These are phyloP conservation scores for Urocynchramus pylzowi DNA, from an alignment of 2,113 vertebrate species.

Conservation along the genomic window DNA sequence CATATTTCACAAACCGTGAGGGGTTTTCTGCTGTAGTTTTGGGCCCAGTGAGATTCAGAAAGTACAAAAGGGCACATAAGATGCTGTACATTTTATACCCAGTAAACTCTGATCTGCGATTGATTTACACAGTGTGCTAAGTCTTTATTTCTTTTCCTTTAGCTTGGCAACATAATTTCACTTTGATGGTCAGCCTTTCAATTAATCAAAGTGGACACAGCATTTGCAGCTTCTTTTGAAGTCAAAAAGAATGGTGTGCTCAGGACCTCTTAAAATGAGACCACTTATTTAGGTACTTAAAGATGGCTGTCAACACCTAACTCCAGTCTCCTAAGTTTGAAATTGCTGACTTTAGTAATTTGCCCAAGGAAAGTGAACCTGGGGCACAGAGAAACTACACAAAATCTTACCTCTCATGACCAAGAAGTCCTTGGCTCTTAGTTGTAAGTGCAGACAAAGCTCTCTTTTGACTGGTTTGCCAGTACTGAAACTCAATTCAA, in stretches of 20 bases:
- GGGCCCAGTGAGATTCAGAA: constrained; percentile 54
- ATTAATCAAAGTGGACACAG: constrained; percentile 69
- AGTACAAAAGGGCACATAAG: constrained; percentile 65
- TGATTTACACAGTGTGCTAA: constrained; percentile 64
- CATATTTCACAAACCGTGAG: constrained; percentile 47
- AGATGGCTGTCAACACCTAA: constrained; percentile 66
- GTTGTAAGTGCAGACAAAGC: constrained; percentile 12
- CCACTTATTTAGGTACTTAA: constrained; percentile 68
- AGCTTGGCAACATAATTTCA: constrained; percentile 67
- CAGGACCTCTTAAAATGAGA: constrained; percentile 65
- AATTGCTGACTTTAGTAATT: constrained; percentile 60
- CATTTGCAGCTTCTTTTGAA: constrained; percentile 67
- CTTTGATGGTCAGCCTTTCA: constrained; percentile 68
- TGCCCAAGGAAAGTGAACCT: constrained; percentile 39
- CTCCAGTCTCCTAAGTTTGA: constrained; percentile 42
- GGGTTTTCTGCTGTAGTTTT: constrained; percentile 41
- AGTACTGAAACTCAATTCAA: background rate
- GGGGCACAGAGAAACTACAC: constrained; percentile 26
- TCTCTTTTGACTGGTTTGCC: background rate
- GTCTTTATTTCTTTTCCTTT: constrained; percentile 69
- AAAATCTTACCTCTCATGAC: constrained; percentile 6
- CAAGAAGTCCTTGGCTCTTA: constrained; percentile 31
- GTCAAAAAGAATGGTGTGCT: constrained; percentile 64
- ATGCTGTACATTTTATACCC: constrained; percentile 61
- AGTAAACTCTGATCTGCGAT: constrained; percentile 62